A percentile compares a stretch with the other conserved stretches of the same genome.
These are phyloP conservation scores for Ischnus inquisitorius DNA, from an alignment of 2,888 invertebrate genomes.

Conservation along the genomic window DNA sequence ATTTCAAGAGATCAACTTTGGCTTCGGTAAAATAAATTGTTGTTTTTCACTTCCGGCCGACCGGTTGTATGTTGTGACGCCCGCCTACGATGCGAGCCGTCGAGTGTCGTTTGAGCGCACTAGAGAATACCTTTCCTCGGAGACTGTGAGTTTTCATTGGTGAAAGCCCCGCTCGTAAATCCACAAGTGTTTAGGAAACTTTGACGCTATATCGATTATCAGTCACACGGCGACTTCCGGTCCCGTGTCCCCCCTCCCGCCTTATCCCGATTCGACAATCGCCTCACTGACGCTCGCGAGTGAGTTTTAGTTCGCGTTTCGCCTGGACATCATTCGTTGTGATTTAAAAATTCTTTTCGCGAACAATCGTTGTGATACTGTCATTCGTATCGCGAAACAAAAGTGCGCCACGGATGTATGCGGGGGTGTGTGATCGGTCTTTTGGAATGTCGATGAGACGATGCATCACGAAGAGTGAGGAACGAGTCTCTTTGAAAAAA, in stretches of 20 bases:
- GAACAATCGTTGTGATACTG: neutral
- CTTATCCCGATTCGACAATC: slow-evolving; percentile 22
- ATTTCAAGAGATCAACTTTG: neutral
- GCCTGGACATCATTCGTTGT: slow-evolving; percentile 5
- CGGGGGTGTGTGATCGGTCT: neutral
- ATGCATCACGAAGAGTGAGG: neutral
- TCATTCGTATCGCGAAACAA: neutral
- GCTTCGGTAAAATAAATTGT: slow-evolving; percentile 10
- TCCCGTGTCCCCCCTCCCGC: neutral
- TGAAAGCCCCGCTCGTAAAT: slow-evolving; percentile 44
- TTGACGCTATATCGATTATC: slow-evolving; percentile 42
- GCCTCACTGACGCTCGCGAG: neutral
- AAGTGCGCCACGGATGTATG: neutral
- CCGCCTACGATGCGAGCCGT: slow-evolving; percentile 46
- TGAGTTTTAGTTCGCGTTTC: neutral
- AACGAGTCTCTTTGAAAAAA: neutral
- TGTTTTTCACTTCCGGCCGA: slow-evolving; percentile 48
- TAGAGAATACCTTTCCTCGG: slow-evolving; percentile 15
- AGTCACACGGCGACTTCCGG: slow-evolving; percentile 58
- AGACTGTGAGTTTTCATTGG: slow-evolving; percentile 18
- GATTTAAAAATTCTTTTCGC: neutral
- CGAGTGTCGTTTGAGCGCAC: slow-evolving; percentile 38
- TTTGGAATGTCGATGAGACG: neutral
- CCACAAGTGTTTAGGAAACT: slow-evolving; percentile 7
- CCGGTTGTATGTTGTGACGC: slow-evolving; percentile 41